Conservation (phyloP, 2,113 vertebrate species). For the Edolisoma coerulescens region DNA sequence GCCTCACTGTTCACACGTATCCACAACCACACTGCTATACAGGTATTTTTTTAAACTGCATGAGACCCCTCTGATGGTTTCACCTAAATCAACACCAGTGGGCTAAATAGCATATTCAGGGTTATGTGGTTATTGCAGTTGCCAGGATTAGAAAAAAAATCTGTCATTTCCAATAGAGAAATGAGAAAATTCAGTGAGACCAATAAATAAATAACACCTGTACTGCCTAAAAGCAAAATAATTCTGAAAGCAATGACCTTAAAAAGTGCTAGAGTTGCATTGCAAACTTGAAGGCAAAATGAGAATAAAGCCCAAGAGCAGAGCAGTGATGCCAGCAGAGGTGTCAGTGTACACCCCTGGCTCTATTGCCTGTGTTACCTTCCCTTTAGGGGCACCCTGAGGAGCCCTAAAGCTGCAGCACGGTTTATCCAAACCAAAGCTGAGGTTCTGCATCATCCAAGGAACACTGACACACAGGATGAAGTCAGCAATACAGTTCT, state of each 20-base stretch:
- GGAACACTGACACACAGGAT: not conserved
- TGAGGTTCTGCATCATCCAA: not conserved
- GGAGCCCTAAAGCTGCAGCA: not conserved
- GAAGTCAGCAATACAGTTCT: not conserved
- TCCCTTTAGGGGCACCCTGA: not conserved
- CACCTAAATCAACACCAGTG: not conserved
- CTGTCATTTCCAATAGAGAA: not conserved
- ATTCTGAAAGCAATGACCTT: not conserved
- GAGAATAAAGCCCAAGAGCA: not conserved
- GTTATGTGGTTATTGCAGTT: not conserved
- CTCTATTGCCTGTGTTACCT: not conserved
- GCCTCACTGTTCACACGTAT: not conserved
- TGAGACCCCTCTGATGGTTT: not conserved
- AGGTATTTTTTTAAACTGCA: not conserved
- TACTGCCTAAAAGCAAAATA: not conserved
- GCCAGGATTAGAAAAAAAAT: not conserved
- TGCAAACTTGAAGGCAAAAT: not conserved
- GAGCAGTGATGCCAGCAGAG: not conserved
- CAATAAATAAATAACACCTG: not conserved
- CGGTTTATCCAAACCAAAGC: not conserved
- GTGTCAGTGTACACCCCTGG: not conserved
- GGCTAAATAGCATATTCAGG: not conserved
- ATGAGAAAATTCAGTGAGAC: not conserved
- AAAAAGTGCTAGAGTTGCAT: not conserved
- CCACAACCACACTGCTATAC: not conserved